Evolutionary conservation across 1,140 invertebrate genomes (phyloP).

Genomic region (Periplaneta americana): DNA sequence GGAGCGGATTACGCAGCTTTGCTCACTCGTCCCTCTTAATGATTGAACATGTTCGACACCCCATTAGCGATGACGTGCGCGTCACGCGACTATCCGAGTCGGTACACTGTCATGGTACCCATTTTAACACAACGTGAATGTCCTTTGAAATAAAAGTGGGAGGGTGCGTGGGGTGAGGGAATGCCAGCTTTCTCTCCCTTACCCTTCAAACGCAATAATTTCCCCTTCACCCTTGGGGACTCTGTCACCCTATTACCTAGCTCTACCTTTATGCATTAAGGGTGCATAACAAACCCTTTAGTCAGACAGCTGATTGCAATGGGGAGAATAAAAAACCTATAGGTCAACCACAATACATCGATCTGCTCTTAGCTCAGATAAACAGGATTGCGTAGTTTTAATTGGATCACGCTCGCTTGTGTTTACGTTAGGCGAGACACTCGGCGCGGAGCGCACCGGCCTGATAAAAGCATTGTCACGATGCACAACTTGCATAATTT

Average conservation of each 20-base stretch:
- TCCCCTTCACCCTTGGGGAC: neutral
- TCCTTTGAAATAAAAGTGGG: neutral
- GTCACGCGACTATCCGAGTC: too few relatives aligned
- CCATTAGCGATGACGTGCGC: too few relatives aligned
- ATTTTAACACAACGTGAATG: neutral
- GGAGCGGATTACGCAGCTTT: too few relatives aligned
- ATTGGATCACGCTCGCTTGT: neutral
- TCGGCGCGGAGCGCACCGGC: neutral
- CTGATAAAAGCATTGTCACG: neutral
- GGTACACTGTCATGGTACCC: neutral
- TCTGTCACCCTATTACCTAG: constrained; percentile 7
- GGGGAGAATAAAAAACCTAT: neutral
- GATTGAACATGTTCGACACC: too few relatives aligned
- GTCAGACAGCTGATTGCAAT: constrained; percentile 11
- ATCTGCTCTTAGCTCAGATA: neutral
- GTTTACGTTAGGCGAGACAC: neutral
- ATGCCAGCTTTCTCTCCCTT: neutral
- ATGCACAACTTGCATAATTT: too few relatives aligned
- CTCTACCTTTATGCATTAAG: constrained; percentile 13
- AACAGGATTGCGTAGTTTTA: neutral
- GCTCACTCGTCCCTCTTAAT: too few relatives aligned
- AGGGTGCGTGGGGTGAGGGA: neutral
- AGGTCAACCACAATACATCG: neutral
- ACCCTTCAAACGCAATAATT: constrained; percentile 10
- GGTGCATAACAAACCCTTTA: constrained; percentile 18